Evolutionary conservation across 35 echinoderm and acorn worm genomes (phyloP).

Genomic region (Hemicentrotus pulcherrimus): DNA sequence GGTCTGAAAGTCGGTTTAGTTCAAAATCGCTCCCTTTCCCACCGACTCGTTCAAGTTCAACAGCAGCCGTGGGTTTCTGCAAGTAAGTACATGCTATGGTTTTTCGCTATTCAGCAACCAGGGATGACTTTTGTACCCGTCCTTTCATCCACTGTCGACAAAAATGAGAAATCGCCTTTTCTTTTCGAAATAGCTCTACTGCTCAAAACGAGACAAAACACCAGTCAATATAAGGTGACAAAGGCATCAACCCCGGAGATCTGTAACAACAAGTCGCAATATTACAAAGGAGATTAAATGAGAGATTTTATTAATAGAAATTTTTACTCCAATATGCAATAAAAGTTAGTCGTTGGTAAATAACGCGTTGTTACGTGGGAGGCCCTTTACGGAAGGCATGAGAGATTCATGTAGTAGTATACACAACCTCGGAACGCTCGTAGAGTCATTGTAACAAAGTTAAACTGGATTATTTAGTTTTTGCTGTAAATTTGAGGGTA

Average conservation of each 20-base stretch:
- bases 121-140: not conserved
- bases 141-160: conserved; percentile 1
- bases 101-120: not conserved
- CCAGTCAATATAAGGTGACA: not conserved
- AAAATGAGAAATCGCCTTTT: not conserved
- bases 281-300: not conserved
- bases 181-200: not conserved
- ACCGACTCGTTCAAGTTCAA: not conserved
- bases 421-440: too few relatives aligned
- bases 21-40: conserved; percentile 1
- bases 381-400: too few relatives aligned
- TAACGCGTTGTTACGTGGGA: too few relatives aligned
- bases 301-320: not conserved
- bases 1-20: conserved; percentile 16
- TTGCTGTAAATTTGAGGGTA: too few relatives aligned
- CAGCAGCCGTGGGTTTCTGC: not conserved
- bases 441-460: too few relatives aligned
- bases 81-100: not conserved
- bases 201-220: conserved; percentile 3
- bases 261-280: conserved; percentile 8
- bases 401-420: too few relatives aligned
- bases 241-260: not conserved
- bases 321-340: not conserved
- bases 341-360: not conserved
- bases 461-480: too few relatives aligned